Conservation (phyloP, 35 echinoderm and acorn worm species). For the Ptychodera flava region DNA sequence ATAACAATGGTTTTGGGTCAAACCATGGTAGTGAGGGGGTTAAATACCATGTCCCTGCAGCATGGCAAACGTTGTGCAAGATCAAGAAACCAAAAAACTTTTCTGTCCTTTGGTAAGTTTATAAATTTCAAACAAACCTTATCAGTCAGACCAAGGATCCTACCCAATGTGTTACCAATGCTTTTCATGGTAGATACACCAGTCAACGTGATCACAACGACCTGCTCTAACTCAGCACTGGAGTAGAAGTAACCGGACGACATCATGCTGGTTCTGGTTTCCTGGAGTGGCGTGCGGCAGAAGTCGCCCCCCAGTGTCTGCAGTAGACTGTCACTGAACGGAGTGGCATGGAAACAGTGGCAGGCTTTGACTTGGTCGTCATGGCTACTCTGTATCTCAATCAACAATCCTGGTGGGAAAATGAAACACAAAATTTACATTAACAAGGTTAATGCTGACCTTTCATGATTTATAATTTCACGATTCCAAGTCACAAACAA, state of each 20-base stretch:
- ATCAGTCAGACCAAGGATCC: slow-evolving; percentile 65
- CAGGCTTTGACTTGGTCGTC: slow-evolving; percentile 25
- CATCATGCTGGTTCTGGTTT: slow-evolving; percentile 31
- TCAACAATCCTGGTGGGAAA: slow-evolving; percentile 48
- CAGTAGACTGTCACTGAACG: slow-evolving; percentile 68
- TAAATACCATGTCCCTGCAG: too few species aligned
- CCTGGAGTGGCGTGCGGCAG: slow-evolving; percentile 39
- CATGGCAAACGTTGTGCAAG: too few species aligned
- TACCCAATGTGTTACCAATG: slow-evolving; percentile 52
- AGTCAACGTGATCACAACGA: slow-evolving; percentile 73
- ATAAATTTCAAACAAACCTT: too few species aligned
- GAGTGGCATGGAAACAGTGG: slow-evolving; percentile 74
- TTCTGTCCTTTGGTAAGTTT: too few species aligned
- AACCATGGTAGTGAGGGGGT: too few species aligned
- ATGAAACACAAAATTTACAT: not conserved
- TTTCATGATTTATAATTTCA: too few species aligned
- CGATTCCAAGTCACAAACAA: too few species aligned
- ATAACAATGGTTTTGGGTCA: too few species aligned
- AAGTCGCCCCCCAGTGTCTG: slow-evolving; percentile 73
- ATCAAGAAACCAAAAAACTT: too few species aligned
- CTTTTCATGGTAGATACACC: slow-evolving; percentile 52
- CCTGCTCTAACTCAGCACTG: slow-evolving; percentile 88
- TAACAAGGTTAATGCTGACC: too few species aligned
- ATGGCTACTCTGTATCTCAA: slow-evolving; percentile 46
- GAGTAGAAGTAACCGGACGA: slow-evolving; percentile 67